Evolutionary conservation across 1,140 invertebrate species (phyloP).

Genomic region (Cyphomyrmex costatus): DNA sequence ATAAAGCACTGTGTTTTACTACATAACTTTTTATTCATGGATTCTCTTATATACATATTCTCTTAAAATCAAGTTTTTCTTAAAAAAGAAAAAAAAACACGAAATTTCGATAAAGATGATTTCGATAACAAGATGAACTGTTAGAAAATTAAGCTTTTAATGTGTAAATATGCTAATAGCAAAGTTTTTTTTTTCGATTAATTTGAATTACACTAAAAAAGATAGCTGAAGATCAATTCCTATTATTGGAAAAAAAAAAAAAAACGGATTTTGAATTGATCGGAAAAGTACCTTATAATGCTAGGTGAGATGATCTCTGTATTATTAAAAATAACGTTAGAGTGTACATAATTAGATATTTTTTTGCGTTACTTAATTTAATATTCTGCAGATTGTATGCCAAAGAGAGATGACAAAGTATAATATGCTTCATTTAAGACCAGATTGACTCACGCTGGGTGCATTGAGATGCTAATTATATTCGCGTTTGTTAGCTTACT

Average conservation of each 20-base stretch:
- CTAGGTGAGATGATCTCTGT: not conserved
- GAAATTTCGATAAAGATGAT: too few species aligned
- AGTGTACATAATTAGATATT: not conserved
- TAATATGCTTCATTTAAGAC: not conserved
- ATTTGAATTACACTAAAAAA: not conserved
- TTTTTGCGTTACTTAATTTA: not conserved
- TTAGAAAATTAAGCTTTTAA: not conserved
- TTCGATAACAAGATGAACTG: not conserved
- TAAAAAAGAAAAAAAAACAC: not conserved
- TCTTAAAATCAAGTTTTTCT: not conserved
- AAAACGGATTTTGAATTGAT: not conserved
- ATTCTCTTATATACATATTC: not conserved
- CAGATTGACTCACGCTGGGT: not conserved
- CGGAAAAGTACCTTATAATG: not conserved
- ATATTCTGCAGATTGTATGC: not conserved
- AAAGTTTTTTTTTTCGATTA: not conserved
- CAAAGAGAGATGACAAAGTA: not conserved
- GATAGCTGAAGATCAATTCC: not conserved
- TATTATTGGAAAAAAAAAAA: not conserved
- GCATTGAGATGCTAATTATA: constrained; percentile 11
- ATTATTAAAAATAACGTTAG: not conserved
- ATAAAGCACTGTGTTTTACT: not conserved
- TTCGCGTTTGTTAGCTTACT: not conserved
- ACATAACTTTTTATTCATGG: not conserved
- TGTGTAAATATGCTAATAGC: not conserved